These are phyloP conservation scores for Aphyosemion australe DNA, from an alignment of 2,113 vertebrate genomes.

Conservation along the genomic window DNA sequence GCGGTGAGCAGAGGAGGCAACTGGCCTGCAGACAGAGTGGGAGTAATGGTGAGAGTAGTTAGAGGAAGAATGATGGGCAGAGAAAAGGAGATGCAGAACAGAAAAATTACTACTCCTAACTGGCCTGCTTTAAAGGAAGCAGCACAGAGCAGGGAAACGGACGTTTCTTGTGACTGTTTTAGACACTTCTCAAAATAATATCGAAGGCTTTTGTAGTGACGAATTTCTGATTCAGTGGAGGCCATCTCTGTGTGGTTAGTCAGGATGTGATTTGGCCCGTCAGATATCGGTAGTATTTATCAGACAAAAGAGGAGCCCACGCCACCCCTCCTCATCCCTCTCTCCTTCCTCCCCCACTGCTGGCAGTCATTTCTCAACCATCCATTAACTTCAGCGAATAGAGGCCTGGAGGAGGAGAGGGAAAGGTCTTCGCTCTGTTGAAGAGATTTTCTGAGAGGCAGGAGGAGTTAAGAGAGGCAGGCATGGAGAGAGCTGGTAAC, in stretches of 20 bases:
- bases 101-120: slow-evolving; percentile 25
- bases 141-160: too few relatives aligned
- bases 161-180: slow-evolving; percentile 6
- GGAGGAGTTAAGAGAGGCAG: slow-evolving; percentile 22
- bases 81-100: slow-evolving; percentile 3
- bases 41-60: slow-evolving; percentile 28
- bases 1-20: slow-evolving; percentile 22
- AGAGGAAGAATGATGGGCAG: background rate
- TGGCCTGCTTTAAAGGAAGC: too few relatives aligned
- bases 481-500: slow-evolving; percentile 22
- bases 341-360: slow-evolving; percentile 21
- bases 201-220: slow-evolving; percentile 40
- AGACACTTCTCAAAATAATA: slow-evolving; percentile 43
- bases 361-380: slow-evolving; percentile 59
- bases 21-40: slow-evolving; percentile 19
- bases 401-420: slow-evolving; percentile 63
- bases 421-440: slow-evolving; percentile 57
- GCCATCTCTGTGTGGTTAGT: slow-evolving; percentile 32
- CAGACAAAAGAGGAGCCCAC: slow-evolving; percentile 58
- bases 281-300: slow-evolving; percentile 56
- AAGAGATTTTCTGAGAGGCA: slow-evolving; percentile 65
- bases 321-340: background rate
- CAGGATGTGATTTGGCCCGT: slow-evolving; percentile 54
- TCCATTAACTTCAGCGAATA: slow-evolving; percentile 70
- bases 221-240: slow-evolving; percentile 35